Percentiles rank a stretch among this genome's conserved stretches.
phyloP scores from a whole-genome alignment of 1,140 invertebrate genomes.

The Calephelis virginiensis region DNA sequence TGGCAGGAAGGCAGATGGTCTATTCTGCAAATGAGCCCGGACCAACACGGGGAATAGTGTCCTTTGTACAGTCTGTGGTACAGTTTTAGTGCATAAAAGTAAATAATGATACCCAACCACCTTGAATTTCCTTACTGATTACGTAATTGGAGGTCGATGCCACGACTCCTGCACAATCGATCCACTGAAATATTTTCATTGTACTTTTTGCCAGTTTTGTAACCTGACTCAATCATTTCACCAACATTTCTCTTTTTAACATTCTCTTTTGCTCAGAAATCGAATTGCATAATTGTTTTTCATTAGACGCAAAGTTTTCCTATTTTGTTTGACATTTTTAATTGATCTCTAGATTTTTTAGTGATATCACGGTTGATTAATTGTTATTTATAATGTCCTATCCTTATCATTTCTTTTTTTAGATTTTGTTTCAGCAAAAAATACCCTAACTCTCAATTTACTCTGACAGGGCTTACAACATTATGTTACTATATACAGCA shows the following conservation, averaged over 20 bases:
- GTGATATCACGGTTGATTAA: no score
- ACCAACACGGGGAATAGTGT: no score
- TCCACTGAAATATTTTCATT: slow-evolving; percentile 42
- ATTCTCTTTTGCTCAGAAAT: slow-evolving; percentile 14
- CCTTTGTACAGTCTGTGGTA: no score
- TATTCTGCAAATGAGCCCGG: no score
- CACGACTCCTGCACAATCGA: slow-evolving; percentile 42
- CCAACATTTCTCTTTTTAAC: slow-evolving; percentile 29
- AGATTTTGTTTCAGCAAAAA: no score
- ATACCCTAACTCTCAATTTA: no score
- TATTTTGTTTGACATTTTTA: neutral
- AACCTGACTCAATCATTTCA: slow-evolving; percentile 23
- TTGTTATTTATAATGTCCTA: no score
- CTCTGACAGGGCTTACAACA: no score
- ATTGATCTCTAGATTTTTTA: neutral
- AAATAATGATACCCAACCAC: neutral
- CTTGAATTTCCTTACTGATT: slow-evolving; percentile 9
- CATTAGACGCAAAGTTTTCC: neutral
- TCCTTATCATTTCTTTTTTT: no score
- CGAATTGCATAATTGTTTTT: slow-evolving; percentile 1
- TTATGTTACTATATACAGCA: no score
- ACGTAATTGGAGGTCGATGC: slow-evolving; percentile 43
- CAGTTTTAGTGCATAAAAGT: no score
- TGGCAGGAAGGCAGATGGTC: no score
- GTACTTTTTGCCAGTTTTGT: slow-evolving; percentile 36